Base-by-base conservation (phyloP, 2,888 invertebrate genomes). In the Zhuqinia jingwanae region DNA sequence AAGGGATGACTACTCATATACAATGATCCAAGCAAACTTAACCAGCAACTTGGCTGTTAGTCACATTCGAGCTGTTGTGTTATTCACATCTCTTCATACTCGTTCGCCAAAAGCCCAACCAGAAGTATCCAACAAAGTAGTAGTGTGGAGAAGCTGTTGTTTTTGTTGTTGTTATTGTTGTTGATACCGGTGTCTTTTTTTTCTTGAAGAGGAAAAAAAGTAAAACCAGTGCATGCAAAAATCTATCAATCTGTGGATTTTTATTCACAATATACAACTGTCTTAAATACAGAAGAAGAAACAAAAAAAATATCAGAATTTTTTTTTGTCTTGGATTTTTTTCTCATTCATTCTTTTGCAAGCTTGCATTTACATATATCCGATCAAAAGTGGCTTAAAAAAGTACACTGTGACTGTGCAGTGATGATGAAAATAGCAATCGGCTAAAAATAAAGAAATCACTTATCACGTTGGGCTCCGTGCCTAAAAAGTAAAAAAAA, bases 381-480 rank as follows among this genome's bases (percentile, higher is more conserved):
- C 36, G 36, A n/a, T 42, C 8, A 15, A 15, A 20, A 17, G 22
- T 20, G 2, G 17, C 6, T 2, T 10, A 58, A 17, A 20, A 22
- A 10, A n/a, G 70, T 45, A 58, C 58, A 1, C 15, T 5, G 25
- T 45, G 36, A 36, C 75, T 15, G 13, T 53, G 75, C 20, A 17
- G 78, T 45, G 47, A 45, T 42, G 68, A 56, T 30, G n/a, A 70
- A 42, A 25, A 22, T 70, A 81, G 27, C 81, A 70, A 81, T 36
- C 70, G 81, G 75, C 82, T 83, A 83, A 83, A 83, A 83, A 83
- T 83, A 83, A 83, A 83, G 50, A 84, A 70, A 58, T 84, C 76
- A 76, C 65, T 76, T 84, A 84, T 84, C 84, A 53, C 53, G 76
- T 84, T 84, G 84, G 84, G 84, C 84, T 84, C 78, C 30, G 84